Evolutionary conservation across 2,113 vertebrate genomes (phyloP), one percentile per base, ranked within the genome.

Genomic region (Ameiurus melas): DNA sequence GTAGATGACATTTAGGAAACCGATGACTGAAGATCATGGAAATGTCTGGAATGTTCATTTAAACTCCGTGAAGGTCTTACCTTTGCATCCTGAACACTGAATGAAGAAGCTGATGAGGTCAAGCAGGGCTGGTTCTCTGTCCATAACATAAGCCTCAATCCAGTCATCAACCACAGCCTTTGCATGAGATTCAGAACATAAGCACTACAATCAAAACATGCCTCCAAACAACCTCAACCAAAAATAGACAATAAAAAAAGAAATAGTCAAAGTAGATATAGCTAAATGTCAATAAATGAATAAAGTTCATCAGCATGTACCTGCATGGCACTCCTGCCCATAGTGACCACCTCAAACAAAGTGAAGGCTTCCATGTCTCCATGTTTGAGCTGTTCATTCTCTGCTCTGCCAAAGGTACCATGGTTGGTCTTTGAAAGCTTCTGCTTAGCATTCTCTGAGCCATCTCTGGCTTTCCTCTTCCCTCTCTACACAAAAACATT

Each of bases 81-180:
- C 97, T 97, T 97, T 97, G 92, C 97, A 98, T 68, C 97, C 97
- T 36, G 95, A 97, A 92, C 97, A 97, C 91, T 98, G 97, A 91
- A 98, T 97, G 93, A 97, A 98, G 94, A 98, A 98, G 93, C 95
- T 97, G 94, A 98, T 97, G 91, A 98, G 97, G 90, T 98, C 97
- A 33, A 98, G 95, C 87, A 98, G 95, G 33, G 97, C 96, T 47
- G 96, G 93, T 92, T 98, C 96, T 92, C 96, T 94, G 93, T 98
- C 96, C 53, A 91, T 91, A 78, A 93, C 92, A 83, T 98, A 98
- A 12, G 96, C 96, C 92, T 97, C 95, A 70, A 97, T 94, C 97
- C 97, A 98, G 82, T 97, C 97, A 85, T 96, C 96, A 43, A 98
- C 95, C 90, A 98, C 97, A n/a, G 92, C 94, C 97, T 98, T 91